A percentile compares a stretch with the other conserved stretches of the same genome.
phyloP scores from a whole-genome alignment of 1,140 invertebrate species.

The Solen grandis region DNA sequence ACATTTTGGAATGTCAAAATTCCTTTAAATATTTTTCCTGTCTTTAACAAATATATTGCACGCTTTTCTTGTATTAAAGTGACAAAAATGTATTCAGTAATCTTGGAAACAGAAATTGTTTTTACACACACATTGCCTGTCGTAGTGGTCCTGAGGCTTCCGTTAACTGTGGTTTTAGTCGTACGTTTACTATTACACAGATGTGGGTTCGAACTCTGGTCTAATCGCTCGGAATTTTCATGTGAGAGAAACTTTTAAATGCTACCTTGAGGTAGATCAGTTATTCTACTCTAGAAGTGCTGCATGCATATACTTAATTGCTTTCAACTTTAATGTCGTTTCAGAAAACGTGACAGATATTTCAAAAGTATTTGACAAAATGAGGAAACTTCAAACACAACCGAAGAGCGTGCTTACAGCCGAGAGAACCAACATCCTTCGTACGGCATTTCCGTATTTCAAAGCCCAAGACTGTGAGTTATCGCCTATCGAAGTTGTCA shows the following conservation, averaged over 20 bases:
- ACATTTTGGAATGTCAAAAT: too few species aligned
- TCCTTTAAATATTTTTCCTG: too few species aligned
- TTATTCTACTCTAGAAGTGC: background rate
- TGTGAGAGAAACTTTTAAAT: background rate
- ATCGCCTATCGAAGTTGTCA: conserved; percentile 10
- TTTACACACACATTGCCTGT: too few species aligned
- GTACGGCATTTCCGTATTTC: conserved; percentile 22
- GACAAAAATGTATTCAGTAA: too few species aligned
- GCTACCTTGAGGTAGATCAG: background rate
- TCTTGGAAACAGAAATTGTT: too few species aligned
- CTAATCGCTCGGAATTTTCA: background rate
- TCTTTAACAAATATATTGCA: too few species aligned
- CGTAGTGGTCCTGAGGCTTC: too few species aligned
- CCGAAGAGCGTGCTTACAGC: background rate
- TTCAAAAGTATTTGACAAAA: background rate
- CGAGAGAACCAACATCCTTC: conserved; percentile 4
- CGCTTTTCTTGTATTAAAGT: too few species aligned
- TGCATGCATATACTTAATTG: background rate
- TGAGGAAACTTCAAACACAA: conserved; percentile 9
- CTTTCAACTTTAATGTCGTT: background rate
- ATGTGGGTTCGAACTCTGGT: conserved; percentile 1
- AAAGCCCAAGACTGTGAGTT: conserved; percentile 6
- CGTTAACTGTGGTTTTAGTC: too few species aligned
- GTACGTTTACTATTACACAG: background rate
- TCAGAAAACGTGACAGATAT: background rate